A percentile compares a stretch with the other conserved stretches of the same genome.
These are phyloP conservation scores for Drosophila nikananu DNA, from an alignment of 1,140 invertebrate species.

Conservation along the genomic window DNA sequence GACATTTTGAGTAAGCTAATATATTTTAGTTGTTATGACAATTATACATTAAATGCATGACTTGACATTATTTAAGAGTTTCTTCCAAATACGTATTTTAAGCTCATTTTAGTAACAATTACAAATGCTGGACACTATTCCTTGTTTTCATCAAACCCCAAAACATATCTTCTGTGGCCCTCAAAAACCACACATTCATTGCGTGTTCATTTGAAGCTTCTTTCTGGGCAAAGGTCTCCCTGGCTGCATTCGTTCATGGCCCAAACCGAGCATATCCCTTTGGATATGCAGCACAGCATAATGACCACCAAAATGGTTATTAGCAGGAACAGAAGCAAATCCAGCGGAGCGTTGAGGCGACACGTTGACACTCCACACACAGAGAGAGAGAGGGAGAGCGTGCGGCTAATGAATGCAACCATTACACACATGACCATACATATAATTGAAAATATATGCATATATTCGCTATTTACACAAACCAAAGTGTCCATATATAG, in stretches of 20 bases:
- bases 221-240: conserved; percentile 10
- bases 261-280: conserved; percentile 48
- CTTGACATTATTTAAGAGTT: no score
- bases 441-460: conserved; percentile 34
- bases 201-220: conserved; percentile 1
- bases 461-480: conserved; percentile 36
- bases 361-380: conserved; percentile 49
- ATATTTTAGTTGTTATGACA: no score
- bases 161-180: not conserved
- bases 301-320: conserved; percentile 56
- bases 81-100: not conserved
- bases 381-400: conserved; percentile 19
- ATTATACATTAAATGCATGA: no score
- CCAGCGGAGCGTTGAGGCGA: conserved; percentile 49
- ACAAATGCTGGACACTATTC: no score
- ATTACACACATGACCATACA: conserved; percentile 35
- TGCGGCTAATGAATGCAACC: conserved; percentile 52
- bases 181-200: conserved; percentile 9
- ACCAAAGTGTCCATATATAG: conserved; percentile 42
- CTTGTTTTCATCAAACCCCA: not conserved
- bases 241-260: not conserved
- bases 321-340: conserved; percentile 29
- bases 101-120: not conserved
- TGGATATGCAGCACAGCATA: conserved; percentile 16
- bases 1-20: no score